Evolutionary conservation across 2,113 vertebrate genomes (phyloP).

Genomic region (Leptobrachium ailaonicum): DNA sequence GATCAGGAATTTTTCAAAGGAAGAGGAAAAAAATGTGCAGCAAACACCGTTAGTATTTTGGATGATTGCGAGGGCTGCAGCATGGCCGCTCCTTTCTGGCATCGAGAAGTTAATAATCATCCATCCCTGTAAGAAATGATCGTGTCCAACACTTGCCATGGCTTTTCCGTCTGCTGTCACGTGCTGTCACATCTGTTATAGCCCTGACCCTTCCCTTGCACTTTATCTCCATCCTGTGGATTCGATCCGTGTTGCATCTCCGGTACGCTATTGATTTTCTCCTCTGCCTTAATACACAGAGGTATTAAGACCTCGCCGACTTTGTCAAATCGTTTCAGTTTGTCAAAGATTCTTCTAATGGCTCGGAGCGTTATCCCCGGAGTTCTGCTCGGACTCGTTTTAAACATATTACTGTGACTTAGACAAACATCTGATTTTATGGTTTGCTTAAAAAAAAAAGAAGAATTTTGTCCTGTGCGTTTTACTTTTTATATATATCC

Average conservation of each 20-base stretch:
- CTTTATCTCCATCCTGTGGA: slow-evolving; percentile 47
- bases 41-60: too few relatives aligned
- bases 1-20: too few relatives aligned
- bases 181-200: slow-evolving; percentile 6
- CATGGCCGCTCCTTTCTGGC: not conserved
- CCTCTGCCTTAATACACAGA: not conserved
- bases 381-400: not conserved
- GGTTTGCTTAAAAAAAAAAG: too few relatives aligned
- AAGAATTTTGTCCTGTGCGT: too few relatives aligned
- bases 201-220: slow-evolving; percentile 24
- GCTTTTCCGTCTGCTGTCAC: not conserved
- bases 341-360: not conserved
- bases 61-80: too few relatives aligned
- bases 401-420: not conserved
- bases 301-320: slow-evolving; percentile 14
- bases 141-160: not conserved
- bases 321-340: not conserved
- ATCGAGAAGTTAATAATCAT: not conserved
- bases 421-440: too few relatives aligned
- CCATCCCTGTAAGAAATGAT: not conserved
- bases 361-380: not conserved
- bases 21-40: too few relatives aligned
- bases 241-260: slow-evolving; percentile 19
- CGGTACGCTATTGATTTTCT: not conserved
- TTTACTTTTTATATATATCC: too few relatives aligned